Percentiles rank a stretch among this genome's conserved stretches.
phyloP scores from a whole-genome alignment of 1,140 invertebrate species.

The Panonychus citri region DNA sequence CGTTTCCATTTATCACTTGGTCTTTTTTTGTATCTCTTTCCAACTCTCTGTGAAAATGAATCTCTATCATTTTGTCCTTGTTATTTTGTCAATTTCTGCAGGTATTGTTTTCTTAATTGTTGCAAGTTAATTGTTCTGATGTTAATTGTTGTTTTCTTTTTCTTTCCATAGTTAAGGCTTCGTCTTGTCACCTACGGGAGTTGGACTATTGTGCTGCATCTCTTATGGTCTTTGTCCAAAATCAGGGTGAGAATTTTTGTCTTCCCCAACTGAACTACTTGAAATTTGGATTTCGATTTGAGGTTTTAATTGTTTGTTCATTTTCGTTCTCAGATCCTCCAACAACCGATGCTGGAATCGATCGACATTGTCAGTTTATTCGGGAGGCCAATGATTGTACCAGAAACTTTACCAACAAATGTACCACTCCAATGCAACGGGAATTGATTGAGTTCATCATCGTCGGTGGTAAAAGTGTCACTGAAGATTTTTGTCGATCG shows the following conservation, averaged over 20 bases:
- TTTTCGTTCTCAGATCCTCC: neutral
- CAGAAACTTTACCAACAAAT: neutral
- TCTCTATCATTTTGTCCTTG: too few species aligned
- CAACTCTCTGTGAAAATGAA: too few species aligned
- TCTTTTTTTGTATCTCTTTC: too few species aligned
- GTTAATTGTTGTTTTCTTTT: too few species aligned
- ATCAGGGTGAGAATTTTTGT: neutral
- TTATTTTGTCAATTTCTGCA: too few species aligned
- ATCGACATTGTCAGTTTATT: neutral
- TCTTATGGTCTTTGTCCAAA: neutral
- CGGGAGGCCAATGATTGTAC: neutral
- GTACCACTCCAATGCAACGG: neutral
- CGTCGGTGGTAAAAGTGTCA: neutral
- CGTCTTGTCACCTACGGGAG: neutral
- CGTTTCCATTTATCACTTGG: too few species aligned
- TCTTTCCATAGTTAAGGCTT: too few species aligned
- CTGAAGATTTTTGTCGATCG: neutral
- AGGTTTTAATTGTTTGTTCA: too few species aligned
- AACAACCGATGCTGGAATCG: neutral
- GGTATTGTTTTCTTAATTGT: too few species aligned
- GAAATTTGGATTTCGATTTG: too few species aligned
- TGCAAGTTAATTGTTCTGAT: too few species aligned
- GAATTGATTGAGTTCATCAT: neutral
- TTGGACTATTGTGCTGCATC: neutral
- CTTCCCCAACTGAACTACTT: too few species aligned